A percentile compares a stretch with the other conserved stretches of the same genome.
phyloP scores from a whole-genome alignment of 2,888 invertebrate genomes.

The Eudemis profundana region DNA sequence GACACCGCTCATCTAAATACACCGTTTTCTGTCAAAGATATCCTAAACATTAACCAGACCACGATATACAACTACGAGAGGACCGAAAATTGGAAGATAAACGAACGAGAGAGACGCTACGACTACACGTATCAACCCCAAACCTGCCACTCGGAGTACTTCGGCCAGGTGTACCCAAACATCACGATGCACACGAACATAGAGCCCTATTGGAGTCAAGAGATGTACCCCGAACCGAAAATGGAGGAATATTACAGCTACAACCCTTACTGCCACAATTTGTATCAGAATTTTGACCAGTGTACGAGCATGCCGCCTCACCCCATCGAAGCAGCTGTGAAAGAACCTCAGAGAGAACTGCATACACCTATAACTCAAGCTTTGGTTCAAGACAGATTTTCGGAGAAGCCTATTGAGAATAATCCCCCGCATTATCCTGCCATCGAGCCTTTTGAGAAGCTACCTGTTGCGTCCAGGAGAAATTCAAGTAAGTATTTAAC shows the following conservation, averaged over 20 bases:
- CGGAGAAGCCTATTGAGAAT: conserved; percentile 24
- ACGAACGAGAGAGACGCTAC: conserved; percentile 65
- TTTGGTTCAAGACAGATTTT: conserved; percentile 25
- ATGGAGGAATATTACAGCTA: conserved; percentile 75
- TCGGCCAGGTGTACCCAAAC: conserved; percentile 67
- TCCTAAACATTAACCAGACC: conserved; percentile 71
- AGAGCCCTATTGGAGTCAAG: conserved; percentile 72
- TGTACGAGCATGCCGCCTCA: conserved; percentile 54
- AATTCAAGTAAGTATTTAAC: conserved; percentile 64
- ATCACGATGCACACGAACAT: conserved; percentile 66
- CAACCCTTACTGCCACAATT: conserved; percentile 71
- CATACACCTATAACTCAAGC: conserved; percentile 43
- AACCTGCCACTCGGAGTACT: conserved; percentile 66
- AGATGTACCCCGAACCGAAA: conserved; percentile 69
- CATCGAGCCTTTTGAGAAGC: conserved; percentile 55
- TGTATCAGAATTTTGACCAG: conserved; percentile 71
- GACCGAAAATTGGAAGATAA: conserved; percentile 68
- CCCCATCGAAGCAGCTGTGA: conserved; percentile 54
- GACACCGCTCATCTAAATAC: conserved; percentile 63
- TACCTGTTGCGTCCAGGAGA: conserved; percentile 61
- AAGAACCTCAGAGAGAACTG: conserved; percentile 55
- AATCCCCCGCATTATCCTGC: conserved; percentile 48
- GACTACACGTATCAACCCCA: conserved; percentile 66
- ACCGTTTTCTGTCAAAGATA: conserved; percentile 79
- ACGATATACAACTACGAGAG: conserved; percentile 66